Evolutionary conservation across 2,113 vertebrate genomes (phyloP).

Genomic region (Sorex fumeus): DNA sequence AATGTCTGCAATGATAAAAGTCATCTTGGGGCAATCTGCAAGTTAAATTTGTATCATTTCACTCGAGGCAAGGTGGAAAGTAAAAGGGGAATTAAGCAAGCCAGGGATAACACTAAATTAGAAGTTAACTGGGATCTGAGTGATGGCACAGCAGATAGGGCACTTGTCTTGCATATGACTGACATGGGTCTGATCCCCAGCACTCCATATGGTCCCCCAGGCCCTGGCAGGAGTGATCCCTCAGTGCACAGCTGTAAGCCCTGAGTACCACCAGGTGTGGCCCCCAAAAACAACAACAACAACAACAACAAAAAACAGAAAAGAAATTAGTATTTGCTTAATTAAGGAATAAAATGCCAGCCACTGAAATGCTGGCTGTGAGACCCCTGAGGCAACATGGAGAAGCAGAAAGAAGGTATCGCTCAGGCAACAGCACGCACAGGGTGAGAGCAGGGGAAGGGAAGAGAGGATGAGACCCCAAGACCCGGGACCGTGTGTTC

Average conservation of each 20-base stretch:
- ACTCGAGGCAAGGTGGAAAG: constrained; percentile 59
- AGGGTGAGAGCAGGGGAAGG: background rate
- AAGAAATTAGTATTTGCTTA: constrained; percentile 55
- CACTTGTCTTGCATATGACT: no score
- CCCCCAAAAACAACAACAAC: no score
- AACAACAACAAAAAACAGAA: no score
- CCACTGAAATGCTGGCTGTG: constrained; percentile 73
- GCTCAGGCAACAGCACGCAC: background rate
- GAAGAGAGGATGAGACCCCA: background rate
- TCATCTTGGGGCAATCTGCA: constrained; percentile 72
- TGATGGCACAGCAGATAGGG: no score
- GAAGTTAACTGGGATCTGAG: constrained; percentile 23
- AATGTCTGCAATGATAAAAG: constrained; percentile 68
- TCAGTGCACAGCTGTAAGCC: no score
- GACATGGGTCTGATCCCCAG: no score
- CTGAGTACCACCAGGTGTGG: no score
- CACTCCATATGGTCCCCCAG: no score
- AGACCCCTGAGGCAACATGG: constrained; percentile 62
- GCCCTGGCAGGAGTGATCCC: no score
- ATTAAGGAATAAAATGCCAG: constrained; percentile 70
- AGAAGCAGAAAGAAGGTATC: background rate
- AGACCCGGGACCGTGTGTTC: no score
- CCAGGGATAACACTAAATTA: constrained; percentile 67
- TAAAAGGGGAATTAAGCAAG: constrained; percentile 65
- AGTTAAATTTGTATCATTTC: constrained; percentile 76